A percentile compares a stretch with the other conserved stretches of the same genome.
phyloP scores from a whole-genome alignment of 2,888 invertebrate species.

The Stenotaenia linearis region DNA sequence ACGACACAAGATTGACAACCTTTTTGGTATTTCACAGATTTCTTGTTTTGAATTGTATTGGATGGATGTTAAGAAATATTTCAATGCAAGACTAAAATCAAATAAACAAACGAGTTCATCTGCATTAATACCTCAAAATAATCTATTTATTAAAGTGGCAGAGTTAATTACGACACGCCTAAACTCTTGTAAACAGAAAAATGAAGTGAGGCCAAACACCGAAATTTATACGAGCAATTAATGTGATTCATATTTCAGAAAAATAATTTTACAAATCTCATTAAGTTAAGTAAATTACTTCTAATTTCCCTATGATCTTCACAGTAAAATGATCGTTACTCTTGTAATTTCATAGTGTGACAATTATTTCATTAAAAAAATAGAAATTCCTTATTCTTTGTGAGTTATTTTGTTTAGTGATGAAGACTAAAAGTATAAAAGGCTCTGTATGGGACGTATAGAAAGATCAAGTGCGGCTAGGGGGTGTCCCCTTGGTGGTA shows the following conservation, averaged over 20 bases:
- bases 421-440: no score
- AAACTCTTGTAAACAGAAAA: background rate
- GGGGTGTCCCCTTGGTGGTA: no score
- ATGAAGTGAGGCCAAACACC: background rate
- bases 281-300: background rate
- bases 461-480: no score
- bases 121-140: background rate
- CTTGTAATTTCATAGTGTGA: background rate
- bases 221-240: background rate
- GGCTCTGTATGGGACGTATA: no score
- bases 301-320: background rate
- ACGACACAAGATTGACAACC: no score
- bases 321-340: background rate
- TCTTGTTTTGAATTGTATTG: no score
- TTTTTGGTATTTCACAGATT: no score
- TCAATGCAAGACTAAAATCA: background rate
- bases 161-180: background rate
- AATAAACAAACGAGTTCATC: background rate
- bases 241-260: background rate
- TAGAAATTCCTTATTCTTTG: no score
- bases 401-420: no score
- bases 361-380: background rate
- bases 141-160: background rate
- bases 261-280: background rate
- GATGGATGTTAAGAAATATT: no score